A percentile compares a stretch with the other conserved stretches of the same genome.
phyloP scores from a whole-genome alignment of 1,140 invertebrate species.

The Gryon sp. region DNA sequence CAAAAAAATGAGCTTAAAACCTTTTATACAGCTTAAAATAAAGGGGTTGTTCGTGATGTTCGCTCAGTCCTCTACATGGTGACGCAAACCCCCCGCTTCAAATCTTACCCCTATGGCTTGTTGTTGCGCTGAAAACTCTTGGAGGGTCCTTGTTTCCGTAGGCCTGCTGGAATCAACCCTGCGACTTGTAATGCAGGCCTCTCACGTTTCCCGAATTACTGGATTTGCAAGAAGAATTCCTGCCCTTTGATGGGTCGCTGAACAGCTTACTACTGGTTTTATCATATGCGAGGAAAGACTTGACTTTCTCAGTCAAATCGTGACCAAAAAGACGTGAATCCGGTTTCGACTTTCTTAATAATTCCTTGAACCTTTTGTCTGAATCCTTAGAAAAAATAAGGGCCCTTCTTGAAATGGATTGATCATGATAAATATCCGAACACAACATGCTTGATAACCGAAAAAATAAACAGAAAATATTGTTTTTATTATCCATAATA shows the following conservation, averaged over 20 bases:
- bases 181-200: conserved; percentile 19
- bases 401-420: conserved; percentile 9
- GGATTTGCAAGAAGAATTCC: background rate
- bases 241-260: background rate
- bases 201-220: conserved; percentile 15
- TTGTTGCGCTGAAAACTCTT: background rate
- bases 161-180: conserved; percentile 8
- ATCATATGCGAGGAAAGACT: conserved; percentile 1
- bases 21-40: background rate
- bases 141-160: background rate
- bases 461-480: background rate
- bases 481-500: no score
- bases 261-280: conserved; percentile 1
- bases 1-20: background rate
- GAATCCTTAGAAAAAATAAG: conserved; percentile 11
- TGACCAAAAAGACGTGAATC: conserved; percentile 11
- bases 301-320: conserved; percentile 14
- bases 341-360: background rate
- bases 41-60: background rate
- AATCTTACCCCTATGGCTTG: background rate
- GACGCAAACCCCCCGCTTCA: background rate
- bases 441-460: conserved; percentile 11
- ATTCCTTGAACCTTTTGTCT: conserved; percentile 6
- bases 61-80: background rate
- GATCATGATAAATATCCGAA: conserved; percentile 5